Evolutionary conservation across 2,113 vertebrate genomes (phyloP).

Genomic region (Uria aalge): DNA sequence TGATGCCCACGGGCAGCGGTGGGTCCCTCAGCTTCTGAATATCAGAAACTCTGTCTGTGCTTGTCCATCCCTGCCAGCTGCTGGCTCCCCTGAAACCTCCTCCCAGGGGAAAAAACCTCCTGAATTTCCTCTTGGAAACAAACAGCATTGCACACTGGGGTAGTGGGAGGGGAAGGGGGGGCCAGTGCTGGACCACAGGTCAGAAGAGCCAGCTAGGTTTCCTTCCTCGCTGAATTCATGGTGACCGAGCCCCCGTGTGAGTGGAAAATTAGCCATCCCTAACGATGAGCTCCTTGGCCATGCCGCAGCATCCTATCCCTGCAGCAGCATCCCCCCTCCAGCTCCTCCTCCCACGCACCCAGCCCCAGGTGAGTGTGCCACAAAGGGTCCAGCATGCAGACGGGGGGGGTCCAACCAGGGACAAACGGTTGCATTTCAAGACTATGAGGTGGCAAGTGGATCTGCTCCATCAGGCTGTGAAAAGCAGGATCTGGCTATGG

Average conservation of each 20-base stretch:
- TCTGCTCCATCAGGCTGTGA: background rate
- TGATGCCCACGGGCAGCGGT: rapidly evolving
- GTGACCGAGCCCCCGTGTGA: background rate
- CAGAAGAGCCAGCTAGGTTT: background rate
- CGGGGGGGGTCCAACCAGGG: rapidly evolving
- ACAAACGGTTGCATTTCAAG: rapidly evolving
- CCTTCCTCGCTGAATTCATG: background rate
- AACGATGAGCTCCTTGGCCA: background rate
- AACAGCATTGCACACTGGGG: background rate
- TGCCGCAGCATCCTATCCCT: background rate
- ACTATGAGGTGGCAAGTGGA: background rate
- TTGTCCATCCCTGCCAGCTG: background rate
- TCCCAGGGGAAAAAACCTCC: background rate
- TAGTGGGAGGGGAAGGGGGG: background rate
- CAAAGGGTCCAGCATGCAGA: no score
- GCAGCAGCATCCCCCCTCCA: background rate
- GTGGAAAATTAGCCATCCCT: background rate
- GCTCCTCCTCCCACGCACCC: background rate
- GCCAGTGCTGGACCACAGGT: background rate
- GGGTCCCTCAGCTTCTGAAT: background rate
- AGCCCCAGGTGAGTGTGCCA: background rate
- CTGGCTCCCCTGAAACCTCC: background rate
- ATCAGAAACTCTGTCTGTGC: background rate
- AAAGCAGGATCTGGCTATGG: background rate
- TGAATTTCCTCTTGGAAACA: background rate